Evolutionary conservation across 2,113 vertebrate species (phyloP).

Genomic region (Urocolius indicus): DNA sequence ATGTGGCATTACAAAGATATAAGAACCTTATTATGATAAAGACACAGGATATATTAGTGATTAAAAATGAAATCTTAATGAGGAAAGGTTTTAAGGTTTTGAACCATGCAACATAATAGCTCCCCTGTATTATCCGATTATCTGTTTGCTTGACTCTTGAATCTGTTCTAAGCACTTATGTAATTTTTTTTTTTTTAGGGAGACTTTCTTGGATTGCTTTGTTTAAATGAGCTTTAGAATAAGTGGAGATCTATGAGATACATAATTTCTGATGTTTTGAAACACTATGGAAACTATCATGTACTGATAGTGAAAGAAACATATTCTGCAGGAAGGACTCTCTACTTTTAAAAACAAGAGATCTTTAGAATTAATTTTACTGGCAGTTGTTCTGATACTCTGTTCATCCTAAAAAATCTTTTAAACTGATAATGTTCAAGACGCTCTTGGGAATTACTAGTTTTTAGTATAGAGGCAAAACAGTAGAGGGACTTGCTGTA

Average conservation of each 20-base stretch:
- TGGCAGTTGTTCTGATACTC: neutral
- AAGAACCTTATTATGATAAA: neutral
- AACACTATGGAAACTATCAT: neutral
- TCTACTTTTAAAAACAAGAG: neutral
- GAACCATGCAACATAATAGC: neutral
- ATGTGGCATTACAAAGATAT: neutral
- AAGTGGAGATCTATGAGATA: neutral
- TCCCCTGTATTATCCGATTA: neutral
- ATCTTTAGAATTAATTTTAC: neutral
- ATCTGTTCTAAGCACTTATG: neutral
- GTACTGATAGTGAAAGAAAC: neutral
- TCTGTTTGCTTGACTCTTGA: neutral
- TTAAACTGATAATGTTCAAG: neutral
- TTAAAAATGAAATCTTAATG: neutral
- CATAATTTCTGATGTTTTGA: neutral
- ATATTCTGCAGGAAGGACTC: neutral
- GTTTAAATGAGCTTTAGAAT: neutral
- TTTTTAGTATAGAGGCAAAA: neutral
- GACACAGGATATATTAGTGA: neutral
- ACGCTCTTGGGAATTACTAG: neutral
- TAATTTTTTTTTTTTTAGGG: neutral
- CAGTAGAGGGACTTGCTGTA: neutral
- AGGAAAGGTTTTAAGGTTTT: neutral
- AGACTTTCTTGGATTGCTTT: neutral
- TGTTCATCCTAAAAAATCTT: neutral